Conservation (phyloP, 2,797 vertebrate genomes). For the Ptychobarbus kaznakovi region DNA sequence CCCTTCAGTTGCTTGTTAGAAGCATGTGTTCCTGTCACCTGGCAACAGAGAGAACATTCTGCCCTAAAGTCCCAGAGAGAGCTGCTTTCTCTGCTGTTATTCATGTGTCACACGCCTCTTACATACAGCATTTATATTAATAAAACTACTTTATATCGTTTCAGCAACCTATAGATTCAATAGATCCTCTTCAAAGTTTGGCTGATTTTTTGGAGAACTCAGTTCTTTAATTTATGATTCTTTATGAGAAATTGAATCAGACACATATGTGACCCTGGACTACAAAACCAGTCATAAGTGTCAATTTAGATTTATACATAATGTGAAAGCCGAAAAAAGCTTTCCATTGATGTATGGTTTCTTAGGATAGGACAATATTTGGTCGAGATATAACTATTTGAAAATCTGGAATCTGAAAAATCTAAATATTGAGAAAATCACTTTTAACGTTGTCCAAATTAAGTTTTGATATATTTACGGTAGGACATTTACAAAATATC, state of each 20-base stretch:
- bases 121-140: background rate
- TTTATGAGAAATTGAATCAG: background rate
- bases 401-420: no score
- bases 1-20: conserved; percentile 53
- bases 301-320: no score
- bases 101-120: background rate
- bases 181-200: background rate
- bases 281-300: no score
- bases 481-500: no score
- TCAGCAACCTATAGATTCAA: background rate
- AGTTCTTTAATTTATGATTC: background rate
- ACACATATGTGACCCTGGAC: background rate
- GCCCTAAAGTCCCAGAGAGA: conserved; percentile 62
- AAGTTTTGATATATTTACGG: no score
- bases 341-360: no score
- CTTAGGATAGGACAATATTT: no score
- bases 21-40: conserved; percentile 65
- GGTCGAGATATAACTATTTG: no score
- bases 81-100: background rate
- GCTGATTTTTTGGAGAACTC: background rate
- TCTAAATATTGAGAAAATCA: no score
- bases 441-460: no score
- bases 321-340: no score
- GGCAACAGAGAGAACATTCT: conserved; percentile 64
- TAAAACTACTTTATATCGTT: background rate